These are phyloP conservation scores for Emys orbicularis DNA, from an alignment of 2,797 vertebrate genomes.

Conservation along the genomic window DNA sequence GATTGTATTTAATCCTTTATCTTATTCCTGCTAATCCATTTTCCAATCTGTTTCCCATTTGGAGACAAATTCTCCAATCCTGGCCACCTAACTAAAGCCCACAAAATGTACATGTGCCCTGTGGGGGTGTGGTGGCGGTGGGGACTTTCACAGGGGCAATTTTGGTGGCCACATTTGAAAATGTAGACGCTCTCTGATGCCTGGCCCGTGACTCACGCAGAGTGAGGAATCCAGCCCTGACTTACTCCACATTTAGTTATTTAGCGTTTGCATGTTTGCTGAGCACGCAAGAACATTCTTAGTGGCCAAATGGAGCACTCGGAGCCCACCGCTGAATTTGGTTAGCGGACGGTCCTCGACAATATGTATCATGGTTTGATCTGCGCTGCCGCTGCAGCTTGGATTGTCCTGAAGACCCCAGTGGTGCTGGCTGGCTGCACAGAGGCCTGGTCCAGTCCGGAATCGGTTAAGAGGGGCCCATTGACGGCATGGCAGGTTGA, in stretches of 20 bases:
- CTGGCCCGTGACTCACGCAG: neutral
- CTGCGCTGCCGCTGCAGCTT: neutral
- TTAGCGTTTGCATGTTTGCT: neutral
- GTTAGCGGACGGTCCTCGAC: rapidly evolving
- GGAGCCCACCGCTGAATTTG: neutral
- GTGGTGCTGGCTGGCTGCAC: neutral
- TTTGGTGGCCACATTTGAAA: neutral
- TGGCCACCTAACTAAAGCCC: slow-evolving; percentile 65
- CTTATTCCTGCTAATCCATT: slow-evolving; percentile 80
- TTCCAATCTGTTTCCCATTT: slow-evolving; percentile 77
- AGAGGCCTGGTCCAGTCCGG: neutral
- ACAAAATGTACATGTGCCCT: slow-evolving; percentile 14
- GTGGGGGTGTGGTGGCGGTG: rapidly evolving
- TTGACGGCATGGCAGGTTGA: neutral
- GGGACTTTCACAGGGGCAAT: slow-evolving; percentile 8
- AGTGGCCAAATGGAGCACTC: neutral
- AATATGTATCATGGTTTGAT: neutral
- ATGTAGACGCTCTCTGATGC: neutral
- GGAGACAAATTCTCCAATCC: slow-evolving; percentile 78
- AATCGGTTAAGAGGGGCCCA: neutral
- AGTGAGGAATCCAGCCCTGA: neutral
- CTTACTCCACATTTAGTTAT: neutral
- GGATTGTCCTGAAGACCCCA: neutral
- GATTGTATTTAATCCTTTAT: slow-evolving; percentile 82
- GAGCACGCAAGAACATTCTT: neutral